Evolutionary conservation across 1,140 invertebrate species (phyloP), one percentile per base, ranked within the genome.

Genomic region (Saccostrea cuccullata): DNA sequence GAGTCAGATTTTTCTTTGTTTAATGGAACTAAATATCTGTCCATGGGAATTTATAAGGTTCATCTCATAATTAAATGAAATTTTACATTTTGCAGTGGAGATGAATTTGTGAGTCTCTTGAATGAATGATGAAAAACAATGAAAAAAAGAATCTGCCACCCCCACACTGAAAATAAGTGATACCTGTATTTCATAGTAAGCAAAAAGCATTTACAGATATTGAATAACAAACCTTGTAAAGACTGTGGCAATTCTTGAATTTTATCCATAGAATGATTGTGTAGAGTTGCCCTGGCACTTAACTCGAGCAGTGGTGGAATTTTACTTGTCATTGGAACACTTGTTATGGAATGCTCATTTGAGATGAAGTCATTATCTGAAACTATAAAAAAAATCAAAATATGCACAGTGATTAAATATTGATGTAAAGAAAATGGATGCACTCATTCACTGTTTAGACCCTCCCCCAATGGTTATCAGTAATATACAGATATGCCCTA

Each of bases 311-410:
- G 64, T 20, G 86, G 77, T 60, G 89, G 89, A 73, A 89, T 85
- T 70, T 55, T 55, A n/a, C 82, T 36, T n/a, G 15, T 58, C 20
- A 60, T 40, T 20, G 88, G 82, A 87, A 73, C n/a, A 17, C 70
- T 55, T 55, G 58, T 83, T 47, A 87, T 55, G 9, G 67, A 67
- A 58, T 77, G 26, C 20, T 84, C 77, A 70, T 36, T 83, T 55
- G 82, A 60, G 1, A 60, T n/a, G 26, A 91, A 90, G 83, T 90
- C 90, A 89, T 91, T 91, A 26, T 86, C 89, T 90, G 87, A 85
- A 86, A 90, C 91, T 91, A 58, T 55, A 91, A 89, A 82, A 47
- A n/a, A 47, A 47, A 47, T 47, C 6, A 47, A 47, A 47, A 47
- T 9, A 47, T 47, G 1, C 47, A 47, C 9, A 47, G 47, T 47